Percentiles rank a stretch among this genome's conserved stretches.
phyloP scores from a whole-genome alignment of 2,888 invertebrate genomes.

The Aleiodes alternator region DNA sequence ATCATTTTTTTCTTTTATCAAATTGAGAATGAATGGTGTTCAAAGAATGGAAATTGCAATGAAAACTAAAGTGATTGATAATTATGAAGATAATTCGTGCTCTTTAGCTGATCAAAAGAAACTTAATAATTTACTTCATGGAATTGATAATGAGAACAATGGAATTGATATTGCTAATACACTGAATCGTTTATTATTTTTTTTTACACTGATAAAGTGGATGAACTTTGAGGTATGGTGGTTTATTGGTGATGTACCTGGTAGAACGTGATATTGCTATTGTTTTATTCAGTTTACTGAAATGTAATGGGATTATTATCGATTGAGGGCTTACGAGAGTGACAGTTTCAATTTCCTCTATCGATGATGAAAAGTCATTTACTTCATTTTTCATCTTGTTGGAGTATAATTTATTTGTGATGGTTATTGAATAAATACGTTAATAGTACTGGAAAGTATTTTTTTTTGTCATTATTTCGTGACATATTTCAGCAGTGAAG shows the following conservation, averaged over 20 bases:
- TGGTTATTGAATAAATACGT: too few relatives aligned
- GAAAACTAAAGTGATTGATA: background rate
- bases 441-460: too few relatives aligned
- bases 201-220: constrained; percentile 64
- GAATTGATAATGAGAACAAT: constrained; percentile 53
- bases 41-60: background rate
- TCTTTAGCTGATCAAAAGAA: constrained; percentile 60
- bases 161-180: constrained; percentile 61
- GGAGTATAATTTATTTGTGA: background rate
- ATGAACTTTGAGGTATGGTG: constrained; percentile 65
- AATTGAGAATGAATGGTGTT: constrained; percentile 3
- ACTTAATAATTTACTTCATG: constrained; percentile 62
- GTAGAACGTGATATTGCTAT: constrained; percentile 48
- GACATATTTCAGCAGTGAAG: background rate
- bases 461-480: background rate
- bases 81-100: background rate
- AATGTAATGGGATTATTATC: background rate
- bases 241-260: constrained; percentile 56
- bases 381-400: background rate
- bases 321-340: background rate
- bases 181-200: constrained; percentile 64
- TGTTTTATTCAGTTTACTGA: background rate
- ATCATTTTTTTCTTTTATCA: too few relatives aligned
- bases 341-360: background rate
- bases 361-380: background rate